Base-by-base conservation (phyloP, 2,888 invertebrate genomes). In the Trissoscelio sp. region DNA sequence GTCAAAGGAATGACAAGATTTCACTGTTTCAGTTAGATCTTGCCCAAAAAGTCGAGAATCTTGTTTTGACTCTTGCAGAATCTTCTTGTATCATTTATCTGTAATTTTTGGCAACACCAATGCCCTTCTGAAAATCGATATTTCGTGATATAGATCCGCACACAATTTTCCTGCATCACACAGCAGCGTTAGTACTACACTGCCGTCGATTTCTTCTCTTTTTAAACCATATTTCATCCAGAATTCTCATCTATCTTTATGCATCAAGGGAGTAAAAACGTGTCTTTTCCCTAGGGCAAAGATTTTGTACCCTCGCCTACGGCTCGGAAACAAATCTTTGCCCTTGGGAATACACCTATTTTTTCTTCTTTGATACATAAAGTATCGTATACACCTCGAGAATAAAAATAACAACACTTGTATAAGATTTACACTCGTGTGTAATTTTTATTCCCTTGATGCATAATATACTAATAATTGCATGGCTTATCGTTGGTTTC, bases 11-110 rank as follows among this genome's bases (percentile, higher is more conserved):
- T 74, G 72, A 1, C 80, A 46, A 2, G 42, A 31, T 12, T 77
- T 82, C 0, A 84, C 28, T 0, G 37, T 73, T 2, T 70, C 73
- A 0, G 24, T 37, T 6, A 83, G 16, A 0, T 66, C 37, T 3
- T 72, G 14, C 0, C 83, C 81, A 42, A 79, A 81, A 3, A 84
- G 31, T 1, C 22, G 46, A 0, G 31, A 34, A 12, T 79, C 78
- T 11, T 64, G 11, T 31, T 70, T 73, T 1, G 75, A 24, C 2
- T 73, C 58, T 48, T 80, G 62, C 4, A 83, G 14, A 7, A 80
- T 11, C 5, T 60, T 57, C 7, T 31, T 34, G 0, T 57, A 18
- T 18, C 75, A 51, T 6, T 79, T 82, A 1, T 78, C 58, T 7
- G 31, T 0, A 0, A 72, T 37, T 2, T 79, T 79, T 11, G 79